phyloP scores from a whole-genome alignment of 2,797 vertebrate genomes.

The Helicolenus hilgendorfi region DNA sequence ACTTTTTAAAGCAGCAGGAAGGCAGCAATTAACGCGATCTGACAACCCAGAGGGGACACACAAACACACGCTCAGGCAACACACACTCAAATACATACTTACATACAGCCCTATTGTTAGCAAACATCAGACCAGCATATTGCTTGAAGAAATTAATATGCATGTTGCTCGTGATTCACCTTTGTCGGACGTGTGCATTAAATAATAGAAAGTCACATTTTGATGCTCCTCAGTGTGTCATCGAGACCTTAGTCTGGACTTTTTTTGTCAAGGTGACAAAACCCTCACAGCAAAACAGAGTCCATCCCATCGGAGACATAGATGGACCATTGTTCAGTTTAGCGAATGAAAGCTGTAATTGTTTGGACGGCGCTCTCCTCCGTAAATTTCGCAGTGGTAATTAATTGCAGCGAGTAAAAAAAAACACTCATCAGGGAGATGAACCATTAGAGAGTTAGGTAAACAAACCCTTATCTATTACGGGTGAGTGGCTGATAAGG shows the following conservation, averaged over 20 bases:
- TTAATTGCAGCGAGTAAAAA: constrained; percentile 74
- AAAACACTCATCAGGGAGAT: constrained; percentile 70
- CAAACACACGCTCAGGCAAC: constrained; percentile 20
- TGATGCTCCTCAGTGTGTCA: not conserved
- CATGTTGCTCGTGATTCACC: not conserved
- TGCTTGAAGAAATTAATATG: constrained; percentile 37
- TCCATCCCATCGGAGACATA: constrained; percentile 30
- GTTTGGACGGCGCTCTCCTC: constrained; percentile 50
- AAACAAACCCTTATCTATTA: constrained; percentile 81
- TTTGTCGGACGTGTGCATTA: not conserved
- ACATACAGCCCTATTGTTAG: constrained; percentile 5
- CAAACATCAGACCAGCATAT: not conserved
- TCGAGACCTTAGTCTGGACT: not conserved
- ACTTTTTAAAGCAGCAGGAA: constrained; percentile 81
- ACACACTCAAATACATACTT: not conserved
- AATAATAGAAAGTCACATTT: constrained; percentile 21
- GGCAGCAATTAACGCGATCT: constrained; percentile 85
- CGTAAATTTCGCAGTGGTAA: constrained; percentile 74
- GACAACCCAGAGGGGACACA: constrained; percentile 74
- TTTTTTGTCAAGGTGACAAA: constrained; percentile 27
- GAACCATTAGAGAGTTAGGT: constrained; percentile 71
- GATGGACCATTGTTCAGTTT: constrained; percentile 57
- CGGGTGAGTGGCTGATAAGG: constrained; percentile 62
- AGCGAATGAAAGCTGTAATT: constrained; percentile 74
- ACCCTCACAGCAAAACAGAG: not conserved